Evolutionary conservation across 1,140 invertebrate species (phyloP).

Genomic region (Chymomyza costata): DNA sequence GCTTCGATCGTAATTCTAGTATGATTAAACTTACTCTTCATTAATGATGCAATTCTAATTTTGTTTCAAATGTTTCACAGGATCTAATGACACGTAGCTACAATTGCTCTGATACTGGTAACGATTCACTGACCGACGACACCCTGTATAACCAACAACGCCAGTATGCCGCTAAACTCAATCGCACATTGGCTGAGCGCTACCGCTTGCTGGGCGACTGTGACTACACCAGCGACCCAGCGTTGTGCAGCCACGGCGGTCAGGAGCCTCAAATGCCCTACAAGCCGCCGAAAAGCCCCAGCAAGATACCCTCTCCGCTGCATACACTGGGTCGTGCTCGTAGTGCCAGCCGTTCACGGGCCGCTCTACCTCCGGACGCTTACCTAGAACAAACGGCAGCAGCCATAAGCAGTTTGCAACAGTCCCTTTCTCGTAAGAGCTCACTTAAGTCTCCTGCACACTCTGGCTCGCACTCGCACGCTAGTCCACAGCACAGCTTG

Average conservation of each 20-base stretch:
- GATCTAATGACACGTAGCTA: conserved; percentile 73
- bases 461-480: conserved; percentile 34
- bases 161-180: conserved; percentile 51
- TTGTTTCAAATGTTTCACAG: no score
- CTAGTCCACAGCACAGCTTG: conserved; percentile 65
- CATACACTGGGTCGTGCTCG: conserved; percentile 77
- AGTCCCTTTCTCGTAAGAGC: conserved; percentile 72
- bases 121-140: conserved; percentile 64
- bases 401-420: conserved; percentile 80
- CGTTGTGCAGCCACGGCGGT: conserved; percentile 53
- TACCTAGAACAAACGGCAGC: conserved; percentile 82
- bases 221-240: conserved; percentile 71
- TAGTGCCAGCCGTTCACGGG: conserved; percentile 75
- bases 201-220: conserved; percentile 65
- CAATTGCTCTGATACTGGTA: conserved; percentile 60
- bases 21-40: no score
- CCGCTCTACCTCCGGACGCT: conserved; percentile 55
- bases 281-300: conserved; percentile 79
- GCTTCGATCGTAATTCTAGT: no score
- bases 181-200: conserved; percentile 56
- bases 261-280: conserved; percentile 53
- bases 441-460: conserved; percentile 62
- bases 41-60: no score
- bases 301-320: conserved; percentile 80
- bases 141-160: conserved; percentile 56